A percentile compares a stretch with the other conserved stretches of the same genome.
phyloP scores from a whole-genome alignment of 2,113 vertebrate genomes.

The Hyla sarda region DNA sequence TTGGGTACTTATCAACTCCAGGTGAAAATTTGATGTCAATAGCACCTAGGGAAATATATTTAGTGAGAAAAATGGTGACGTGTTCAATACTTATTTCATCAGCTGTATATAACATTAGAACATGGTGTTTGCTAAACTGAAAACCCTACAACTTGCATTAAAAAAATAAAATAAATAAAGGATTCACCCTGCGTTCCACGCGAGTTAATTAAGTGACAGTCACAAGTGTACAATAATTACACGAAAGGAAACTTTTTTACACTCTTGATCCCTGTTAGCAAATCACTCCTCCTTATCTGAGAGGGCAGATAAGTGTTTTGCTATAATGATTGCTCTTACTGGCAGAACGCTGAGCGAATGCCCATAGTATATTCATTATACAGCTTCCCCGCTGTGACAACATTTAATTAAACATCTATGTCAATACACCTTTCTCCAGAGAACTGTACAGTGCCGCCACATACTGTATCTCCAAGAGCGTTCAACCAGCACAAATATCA shows the following conservation, averaged over 20 bases:
- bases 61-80: too few relatives aligned
- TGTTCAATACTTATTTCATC: too few relatives aligned
- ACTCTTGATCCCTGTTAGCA: constrained; percentile 30
- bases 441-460: not conserved
- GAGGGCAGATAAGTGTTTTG: constrained; percentile 26
- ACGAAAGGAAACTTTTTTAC: not conserved
- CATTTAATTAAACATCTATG: constrained; percentile 14
- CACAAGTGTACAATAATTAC: not conserved
- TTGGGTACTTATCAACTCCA: too few relatives aligned
- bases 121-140: not conserved
- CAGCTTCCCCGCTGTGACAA: constrained; percentile 1
- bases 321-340: constrained; percentile 35
- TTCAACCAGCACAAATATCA: not conserved
- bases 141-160: not conserved
- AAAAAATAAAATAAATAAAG: not conserved
- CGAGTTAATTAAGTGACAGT: not conserved
- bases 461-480: not conserved
- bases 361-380: constrained; percentile 21
- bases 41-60: too few relatives aligned
- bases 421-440: not conserved
- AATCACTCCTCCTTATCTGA: constrained; percentile 13
- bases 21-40: too few relatives aligned
- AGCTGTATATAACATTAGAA: not conserved
- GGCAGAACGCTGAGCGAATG: constrained; percentile 5
- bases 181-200: not conserved